Percentiles rank a stretch among this genome's conserved stretches.
phyloP scores from a whole-genome alignment of 1,140 invertebrate genomes.

The Lysiphlebus fabarum region DNA sequence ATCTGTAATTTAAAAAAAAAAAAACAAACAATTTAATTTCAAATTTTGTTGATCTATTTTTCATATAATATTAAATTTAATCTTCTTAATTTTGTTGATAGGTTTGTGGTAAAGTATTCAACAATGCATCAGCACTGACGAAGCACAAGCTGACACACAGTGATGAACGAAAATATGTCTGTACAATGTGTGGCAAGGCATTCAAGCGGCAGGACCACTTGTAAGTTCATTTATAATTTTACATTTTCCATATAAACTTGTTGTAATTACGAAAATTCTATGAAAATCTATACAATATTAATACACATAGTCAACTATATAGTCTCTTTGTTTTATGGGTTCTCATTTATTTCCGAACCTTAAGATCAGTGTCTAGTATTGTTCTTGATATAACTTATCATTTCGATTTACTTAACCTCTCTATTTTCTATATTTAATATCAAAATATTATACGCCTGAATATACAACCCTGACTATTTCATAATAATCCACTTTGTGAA shows the following conservation, averaged over 20 bases:
- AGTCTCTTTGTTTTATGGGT: not conserved
- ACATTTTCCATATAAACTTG: not conserved
- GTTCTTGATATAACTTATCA: constrained; percentile 2
- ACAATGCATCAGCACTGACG: constrained; percentile 93
- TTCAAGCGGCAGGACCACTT: constrained; percentile 98
- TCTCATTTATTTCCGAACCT: constrained; percentile 2
- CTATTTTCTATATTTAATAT: too few species aligned
- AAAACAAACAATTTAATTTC: too few species aligned
- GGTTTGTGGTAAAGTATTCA: constrained; percentile 94
- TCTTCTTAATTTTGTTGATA: constrained; percentile 55
- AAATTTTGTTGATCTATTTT: too few species aligned
- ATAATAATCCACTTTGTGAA: too few species aligned
- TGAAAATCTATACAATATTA: constrained; percentile 1
- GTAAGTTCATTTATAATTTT: constrained; percentile 64
- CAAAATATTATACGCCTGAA: too few species aligned
- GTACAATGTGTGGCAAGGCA: constrained; percentile 91
- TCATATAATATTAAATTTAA: too few species aligned
- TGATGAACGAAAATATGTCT: constrained; percentile 95
- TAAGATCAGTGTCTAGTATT: constrained; percentile 9
- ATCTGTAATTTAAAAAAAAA: constrained; percentile 12
- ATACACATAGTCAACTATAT: not conserved
- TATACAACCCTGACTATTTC: too few species aligned
- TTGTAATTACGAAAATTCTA: constrained; percentile 13
- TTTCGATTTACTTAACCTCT: not conserved
- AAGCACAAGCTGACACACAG: constrained; percentile 98